These are phyloP conservation scores for Archips xylosteana DNA, from an alignment of 2,888 invertebrate species.

Conservation along the genomic window DNA sequence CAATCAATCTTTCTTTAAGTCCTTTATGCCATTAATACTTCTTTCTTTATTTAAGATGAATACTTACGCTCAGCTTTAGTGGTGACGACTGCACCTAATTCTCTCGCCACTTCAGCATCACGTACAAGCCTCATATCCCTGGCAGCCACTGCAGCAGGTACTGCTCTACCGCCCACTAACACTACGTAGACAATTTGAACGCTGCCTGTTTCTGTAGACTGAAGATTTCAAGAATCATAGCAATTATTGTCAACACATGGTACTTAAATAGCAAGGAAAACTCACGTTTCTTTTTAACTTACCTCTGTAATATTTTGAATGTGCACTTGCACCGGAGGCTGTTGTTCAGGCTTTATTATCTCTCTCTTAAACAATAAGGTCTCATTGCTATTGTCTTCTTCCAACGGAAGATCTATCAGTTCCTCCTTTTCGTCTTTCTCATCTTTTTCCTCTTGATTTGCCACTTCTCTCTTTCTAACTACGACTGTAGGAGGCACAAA, in stretches of 20 bases:
- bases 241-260: not conserved
- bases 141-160: conserved; percentile 92
- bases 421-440: conserved; percentile 61
- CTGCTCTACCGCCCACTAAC: conserved; percentile 91
- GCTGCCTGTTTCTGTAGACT: conserved; percentile 82
- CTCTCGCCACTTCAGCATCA: conserved; percentile 90
- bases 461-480: conserved; percentile 69
- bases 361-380: conserved; percentile 75
- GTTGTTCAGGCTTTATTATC: conserved; percentile 79
- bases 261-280: not conserved
- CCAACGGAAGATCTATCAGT: conserved; percentile 74
- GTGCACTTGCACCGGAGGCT: conserved; percentile 87
- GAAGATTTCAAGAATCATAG: conserved; percentile 26
- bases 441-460: conserved; percentile 54
- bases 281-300: conserved; percentile 39
- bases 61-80: conserved; percentile 94
- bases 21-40: not conserved
- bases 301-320: conserved; percentile 88
- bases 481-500: conserved; percentile 70
- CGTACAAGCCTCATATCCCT: conserved; percentile 93
- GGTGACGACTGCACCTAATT: conserved; percentile 90
- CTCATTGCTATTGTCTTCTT: conserved; percentile 69
- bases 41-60: not conserved
- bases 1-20: too few species aligned
- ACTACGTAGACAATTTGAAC: conserved; percentile 92